Evolutionary conservation across 2,888 invertebrate genomes (phyloP), one percentile per base, ranked within the genome.

Genomic region (Ptychoptera contaminata): DNA sequence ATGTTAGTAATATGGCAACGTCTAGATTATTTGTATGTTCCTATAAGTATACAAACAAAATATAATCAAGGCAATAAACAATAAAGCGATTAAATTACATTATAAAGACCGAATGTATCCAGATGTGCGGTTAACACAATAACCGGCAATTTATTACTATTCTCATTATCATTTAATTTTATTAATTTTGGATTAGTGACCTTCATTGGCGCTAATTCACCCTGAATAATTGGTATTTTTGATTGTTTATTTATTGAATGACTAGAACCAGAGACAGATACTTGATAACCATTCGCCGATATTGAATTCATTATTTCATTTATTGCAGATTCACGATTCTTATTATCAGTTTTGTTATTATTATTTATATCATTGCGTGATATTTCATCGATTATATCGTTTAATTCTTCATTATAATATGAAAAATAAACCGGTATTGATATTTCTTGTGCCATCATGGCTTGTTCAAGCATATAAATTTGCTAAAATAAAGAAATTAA

Each of bases 231-330:
- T n/a, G 83, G 78, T 14, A 94, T 76, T 63, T 84, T 84, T 30
- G 85, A 77, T 54, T 91, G 90, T 51, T 77, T 69, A 56, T 80
- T 79, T 5, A 78, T 71, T 44, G 75, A 69, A 29, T 81, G 79
- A 49, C 78, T 76, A 15, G 79, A 70, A 7, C 86, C 78, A 47
- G 81, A 75, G 23, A 92, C 81, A 50, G 88, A 86, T 62, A 66
- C 79, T 67, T 94, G 94, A 67, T 92, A 94, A 9, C 94, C 93
- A 69, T 92, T 93, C 0, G 90, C 91, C 14, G 88, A 83, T n/a
- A 93, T 79, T 11, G 87, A 80, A 57, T 82, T 82, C 47, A 91
- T 66, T 63, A 94, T 71, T 8, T 88, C 88, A 58, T 86, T 82
- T 10, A 84, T 67, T 1, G 90, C 91, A 0, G 90, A 84, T 35